phyloP scores from a whole-genome alignment of 2,797 vertebrate species.

The Pristis pectinata region DNA sequence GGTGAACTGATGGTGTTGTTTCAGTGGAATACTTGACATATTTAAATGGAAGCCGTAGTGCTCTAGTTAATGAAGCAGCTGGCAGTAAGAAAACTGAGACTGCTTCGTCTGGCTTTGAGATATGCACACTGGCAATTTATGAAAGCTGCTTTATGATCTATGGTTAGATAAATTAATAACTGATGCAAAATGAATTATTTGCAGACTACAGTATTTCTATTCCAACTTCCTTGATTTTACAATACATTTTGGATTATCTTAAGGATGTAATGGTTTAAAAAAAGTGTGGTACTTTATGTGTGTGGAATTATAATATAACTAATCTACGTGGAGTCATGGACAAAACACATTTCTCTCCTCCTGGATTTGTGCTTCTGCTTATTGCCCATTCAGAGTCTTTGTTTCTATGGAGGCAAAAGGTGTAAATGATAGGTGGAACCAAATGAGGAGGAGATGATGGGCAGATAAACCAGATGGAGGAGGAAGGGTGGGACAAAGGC shows the following conservation, averaged over 20 bases:
- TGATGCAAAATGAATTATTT: not conserved
- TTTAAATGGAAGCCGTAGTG: not conserved
- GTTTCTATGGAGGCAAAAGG: too few relatives aligned
- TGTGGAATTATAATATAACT: too few relatives aligned
- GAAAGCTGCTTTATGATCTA: not conserved
- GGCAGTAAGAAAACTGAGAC: slow-evolving; percentile 4
- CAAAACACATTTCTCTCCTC: too few relatives aligned
- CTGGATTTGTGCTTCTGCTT: too few relatives aligned
- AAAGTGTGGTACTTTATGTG: too few relatives aligned
- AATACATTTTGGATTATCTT: not conserved
- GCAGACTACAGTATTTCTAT: not conserved
- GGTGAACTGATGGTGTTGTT: not conserved
- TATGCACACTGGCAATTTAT: not conserved
- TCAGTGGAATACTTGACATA: not conserved
- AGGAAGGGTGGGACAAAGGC: too few relatives aligned
- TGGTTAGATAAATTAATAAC: not conserved
- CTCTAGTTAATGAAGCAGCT: not conserved
- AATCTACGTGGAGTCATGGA: too few relatives aligned
- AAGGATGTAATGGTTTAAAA: not conserved
- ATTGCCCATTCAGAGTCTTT: too few relatives aligned
- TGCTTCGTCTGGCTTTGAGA: not conserved
- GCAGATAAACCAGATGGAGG: too few relatives aligned
- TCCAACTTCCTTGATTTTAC: not conserved
- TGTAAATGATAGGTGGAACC: too few relatives aligned
- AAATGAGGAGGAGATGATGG: too few relatives aligned